These are phyloP conservation scores for Cebidichthys violaceus DNA, from an alignment of 2,113 vertebrate genomes.

Conservation along the genomic window DNA sequence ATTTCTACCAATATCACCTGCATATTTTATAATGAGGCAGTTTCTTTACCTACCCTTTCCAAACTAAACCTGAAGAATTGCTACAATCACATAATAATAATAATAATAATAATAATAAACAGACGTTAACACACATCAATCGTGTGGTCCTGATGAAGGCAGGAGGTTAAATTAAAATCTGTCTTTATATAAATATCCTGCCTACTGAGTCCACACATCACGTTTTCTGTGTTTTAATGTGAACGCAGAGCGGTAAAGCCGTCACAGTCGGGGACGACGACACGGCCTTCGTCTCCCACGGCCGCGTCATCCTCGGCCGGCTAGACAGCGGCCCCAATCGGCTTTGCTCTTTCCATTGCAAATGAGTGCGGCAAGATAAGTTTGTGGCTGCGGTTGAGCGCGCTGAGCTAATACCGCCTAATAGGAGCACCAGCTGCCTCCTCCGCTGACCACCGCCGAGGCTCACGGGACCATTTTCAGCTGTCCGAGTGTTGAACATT, in stretches of 20 bases:
- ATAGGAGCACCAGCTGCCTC: slow-evolving; percentile 66
- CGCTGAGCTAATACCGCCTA: slow-evolving; percentile 65
- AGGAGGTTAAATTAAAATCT: neutral
- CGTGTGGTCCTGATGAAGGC: neutral
- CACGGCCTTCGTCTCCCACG: slow-evolving; percentile 19
- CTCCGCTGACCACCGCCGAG: slow-evolving; percentile 46
- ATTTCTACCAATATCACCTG: too few relatives aligned
- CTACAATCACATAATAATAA: neutral
- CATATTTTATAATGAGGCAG: too few relatives aligned
- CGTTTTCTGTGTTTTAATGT: slow-evolving; percentile 19
- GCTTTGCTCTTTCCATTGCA: slow-evolving; percentile 81
- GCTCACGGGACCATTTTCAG: slow-evolving; percentile 17
- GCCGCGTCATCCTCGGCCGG: slow-evolving; percentile 46
- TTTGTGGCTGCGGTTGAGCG: slow-evolving; percentile 53
- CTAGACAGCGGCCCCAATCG: slow-evolving; percentile 57
- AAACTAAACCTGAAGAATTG: neutral
- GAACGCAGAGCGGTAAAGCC: slow-evolving; percentile 37
- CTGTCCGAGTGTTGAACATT: neutral
- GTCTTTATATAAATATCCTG: neutral
- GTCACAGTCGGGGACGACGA: slow-evolving; percentile 27
- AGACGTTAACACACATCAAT: neutral
- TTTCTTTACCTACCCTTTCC: neutral
- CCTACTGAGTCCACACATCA: neutral
- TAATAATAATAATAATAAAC: neutral
- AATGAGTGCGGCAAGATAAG: slow-evolving; percentile 64